Conservation (phyloP, 1,140 invertebrate species). For the Callitettix versicolor region DNA sequence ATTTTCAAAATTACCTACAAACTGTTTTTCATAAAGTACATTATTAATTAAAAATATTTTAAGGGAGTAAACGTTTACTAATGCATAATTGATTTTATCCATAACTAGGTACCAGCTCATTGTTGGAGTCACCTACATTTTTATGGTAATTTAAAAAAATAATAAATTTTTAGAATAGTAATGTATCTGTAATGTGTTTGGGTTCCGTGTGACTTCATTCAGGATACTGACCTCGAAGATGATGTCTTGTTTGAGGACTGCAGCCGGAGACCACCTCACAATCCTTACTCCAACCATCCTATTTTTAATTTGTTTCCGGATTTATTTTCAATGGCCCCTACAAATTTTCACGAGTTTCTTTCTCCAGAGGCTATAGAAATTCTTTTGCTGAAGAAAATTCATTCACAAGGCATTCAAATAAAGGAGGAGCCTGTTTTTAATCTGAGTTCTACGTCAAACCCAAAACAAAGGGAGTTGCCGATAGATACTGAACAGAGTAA, state of each 20-base stretch:
- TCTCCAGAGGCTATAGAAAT: constrained; percentile 1
- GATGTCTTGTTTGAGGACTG: background rate
- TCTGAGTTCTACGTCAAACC: no score
- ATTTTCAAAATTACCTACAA: no score
- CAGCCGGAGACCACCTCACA: no score
- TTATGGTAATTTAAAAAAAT: constrained; percentile 11
- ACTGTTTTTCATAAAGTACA: no score
- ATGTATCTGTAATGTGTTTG: background rate
- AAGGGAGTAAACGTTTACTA: no score
- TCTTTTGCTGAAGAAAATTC: background rate
- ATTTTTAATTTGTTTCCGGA: background rate
- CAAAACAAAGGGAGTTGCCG: no score
- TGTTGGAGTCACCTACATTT: background rate
- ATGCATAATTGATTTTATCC: no score
- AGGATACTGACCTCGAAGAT: background rate
- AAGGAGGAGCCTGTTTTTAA: no score
- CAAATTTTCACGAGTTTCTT: background rate
- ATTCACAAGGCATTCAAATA: no score
- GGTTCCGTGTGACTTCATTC: constrained; percentile 6
- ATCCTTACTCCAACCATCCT: background rate
- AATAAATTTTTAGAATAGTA: no score
- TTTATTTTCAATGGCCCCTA: background rate
- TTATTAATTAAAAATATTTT: no score
- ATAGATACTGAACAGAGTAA: no score
- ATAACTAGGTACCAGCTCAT: background rate